Base-by-base conservation (phyloP, 2,797 vertebrate species). In the Syngnathus acus region DNA sequence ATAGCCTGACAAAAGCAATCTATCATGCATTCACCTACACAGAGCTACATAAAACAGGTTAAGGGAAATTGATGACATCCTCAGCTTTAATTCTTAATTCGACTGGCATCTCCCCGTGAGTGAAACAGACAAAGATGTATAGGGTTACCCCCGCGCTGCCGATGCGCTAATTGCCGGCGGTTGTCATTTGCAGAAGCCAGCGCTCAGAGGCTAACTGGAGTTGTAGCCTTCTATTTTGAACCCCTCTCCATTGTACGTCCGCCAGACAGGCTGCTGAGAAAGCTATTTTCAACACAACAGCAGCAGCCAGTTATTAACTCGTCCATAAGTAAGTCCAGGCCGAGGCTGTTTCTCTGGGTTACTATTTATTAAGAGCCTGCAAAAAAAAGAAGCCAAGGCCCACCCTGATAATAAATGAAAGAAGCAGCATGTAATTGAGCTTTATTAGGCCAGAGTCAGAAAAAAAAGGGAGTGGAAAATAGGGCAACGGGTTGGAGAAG, bases 51-150 rank as follows among this genome's bases (percentile, higher is more conserved):
- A 92, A 90, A 92, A 88, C 93, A 81, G 92, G 93, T 95, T 94
- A 93, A 95, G 90, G 92, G 89, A 92, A 94, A 95, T 92, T 93
- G 93, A 96, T 95, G 93, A 91, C 93, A 90, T 94, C 93, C 92
- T 65, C 68, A 79, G 91, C 92, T 93, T 93, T 94, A 93, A 94
- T 94, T 94, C 92, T 72, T 90, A 86, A 89, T 90, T 85, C 86
- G 90, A 91, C 91, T 91, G 80, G 70, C 91, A 85, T 91, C 89
- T 90, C 88, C 77, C 83, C 74, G 86, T 94, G 93, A 95, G 95
- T 93, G 92, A 92, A 95, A 93, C 90, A 93, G 94, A 96, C 94
- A 94, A 93, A 95, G 94, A 94, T 84, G 86, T 93, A 94, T 94
- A 91, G 92, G 94, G 93, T 94, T 94, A 93, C 93, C 89, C 90